Base-by-base conservation (phyloP, 2,888 invertebrate species). In the Phanerotoma sp. region DNA sequence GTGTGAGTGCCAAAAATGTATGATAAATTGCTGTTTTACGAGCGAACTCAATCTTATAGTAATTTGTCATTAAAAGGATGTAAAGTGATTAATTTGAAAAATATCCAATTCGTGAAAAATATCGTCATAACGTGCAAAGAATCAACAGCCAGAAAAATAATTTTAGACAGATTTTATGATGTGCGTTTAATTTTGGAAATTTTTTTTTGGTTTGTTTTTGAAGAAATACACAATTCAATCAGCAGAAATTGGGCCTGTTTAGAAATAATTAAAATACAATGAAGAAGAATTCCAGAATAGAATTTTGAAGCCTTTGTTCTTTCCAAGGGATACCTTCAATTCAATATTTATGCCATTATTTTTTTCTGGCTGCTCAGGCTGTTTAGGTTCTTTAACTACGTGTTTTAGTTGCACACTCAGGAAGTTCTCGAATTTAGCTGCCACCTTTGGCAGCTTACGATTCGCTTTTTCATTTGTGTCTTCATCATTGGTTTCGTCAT, bases 391-490 rank as follows among this genome's bases (percentile, higher is more conserved):
- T 66, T 77, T 78, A 61, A 72, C 69, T 62, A 82, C 79, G 45
- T 84, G 85, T 77, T 85, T 86, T 69, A 86, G 81, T 71, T 84
- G 82, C 63, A 85, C 76, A 62, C 78, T 78, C 69, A 83, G 76
- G 77, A 86, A 85, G 69, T 78, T 81, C 72, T 83, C 84, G 68
- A 78, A 74, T 74, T 79, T 77, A 66, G 78, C 73, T 62, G 79
- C 79, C 70, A 65, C 61, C 66, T 71, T 80, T 71, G 68, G 76
- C 73, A 69, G 80, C 59, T 76, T 75, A 62, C 81, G 79, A 68
- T 77, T 77, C 61, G 66, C 70, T 67, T 79, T 80, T 61, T 70
- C 69, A 61, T 79, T 79, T 62, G 71, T 69, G 61, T 73, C 73
- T 62, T 67, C 52, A 55, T 71, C 68, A 56, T 69, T 71, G 51